Evolutionary conservation across 53 echinoderm and acorn worm genomes (phyloP).

Genomic region (Glandiceps talaboti): DNA sequence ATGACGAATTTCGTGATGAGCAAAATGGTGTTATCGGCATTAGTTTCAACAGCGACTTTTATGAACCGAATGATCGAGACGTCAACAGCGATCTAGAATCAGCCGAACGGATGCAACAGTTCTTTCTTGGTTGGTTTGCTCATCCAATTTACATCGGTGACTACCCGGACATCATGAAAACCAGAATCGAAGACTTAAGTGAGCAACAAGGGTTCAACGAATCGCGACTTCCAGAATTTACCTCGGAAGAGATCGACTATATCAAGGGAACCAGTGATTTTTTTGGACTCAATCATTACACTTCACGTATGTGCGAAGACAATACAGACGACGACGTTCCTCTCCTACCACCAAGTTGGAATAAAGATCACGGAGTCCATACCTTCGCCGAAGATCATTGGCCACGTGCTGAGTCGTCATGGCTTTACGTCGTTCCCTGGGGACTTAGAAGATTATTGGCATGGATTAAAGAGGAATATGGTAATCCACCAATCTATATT

Average conservation of each 20-base stretch:
- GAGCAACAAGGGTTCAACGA: conserved; percentile 36
- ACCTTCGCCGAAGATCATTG: conserved; percentile 42
- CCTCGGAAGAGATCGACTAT: conserved; percentile 36
- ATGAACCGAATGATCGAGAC: conserved; percentile 43
- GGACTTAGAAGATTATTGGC: conserved; percentile 52
- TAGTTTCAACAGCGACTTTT: conserved; percentile 54
- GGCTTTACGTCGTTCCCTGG: conserved; percentile 85
- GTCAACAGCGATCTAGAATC: conserved; percentile 41
- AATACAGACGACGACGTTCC: conserved; percentile 20
- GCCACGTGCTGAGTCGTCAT: conserved; percentile 44
- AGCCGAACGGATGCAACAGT: conserved; percentile 41
- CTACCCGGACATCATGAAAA: conserved; percentile 85
- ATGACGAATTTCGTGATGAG: conserved; percentile 15
- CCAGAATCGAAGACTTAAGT: conserved; percentile 60
- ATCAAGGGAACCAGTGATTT: conserved; percentile 62
- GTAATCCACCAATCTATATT: conserved; percentile 58
- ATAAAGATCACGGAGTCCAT: conserved; percentile 46
- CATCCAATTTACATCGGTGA: conserved; percentile 72
- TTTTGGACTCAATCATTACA: conserved; percentile 88
- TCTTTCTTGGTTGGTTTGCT: conserved; percentile 75
- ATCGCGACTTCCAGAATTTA: conserved; percentile 77
- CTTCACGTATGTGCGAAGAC: conserved; percentile 23
- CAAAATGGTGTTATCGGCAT: conserved; percentile 70
- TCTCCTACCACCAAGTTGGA: conserved; percentile 43
- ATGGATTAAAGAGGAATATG: conserved; percentile 60